Evolutionary conservation across 1,140 invertebrate species (phyloP).

Genomic region (Zophobas morio): DNA sequence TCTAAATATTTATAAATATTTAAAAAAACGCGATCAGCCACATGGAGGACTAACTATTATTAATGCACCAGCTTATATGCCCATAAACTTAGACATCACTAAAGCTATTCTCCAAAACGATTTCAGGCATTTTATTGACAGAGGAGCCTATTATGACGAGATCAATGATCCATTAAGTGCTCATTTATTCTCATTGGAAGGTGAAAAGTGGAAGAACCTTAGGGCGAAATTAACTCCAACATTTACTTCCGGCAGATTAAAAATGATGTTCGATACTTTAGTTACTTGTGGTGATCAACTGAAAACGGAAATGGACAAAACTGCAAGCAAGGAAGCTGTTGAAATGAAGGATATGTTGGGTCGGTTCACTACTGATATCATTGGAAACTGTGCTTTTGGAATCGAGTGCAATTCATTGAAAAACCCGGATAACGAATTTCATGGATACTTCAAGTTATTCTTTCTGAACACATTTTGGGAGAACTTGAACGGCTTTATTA

Average conservation of each 20-base stretch:
- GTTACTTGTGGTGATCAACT: constrained; percentile 57
- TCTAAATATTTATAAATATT: constrained; percentile 60
- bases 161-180: constrained; percentile 68
- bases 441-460: constrained; percentile 65
- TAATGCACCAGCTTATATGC: constrained; percentile 45
- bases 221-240: constrained; percentile 63
- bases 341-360: constrained; percentile 69
- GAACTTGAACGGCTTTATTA: constrained; percentile 58
- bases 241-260: constrained; percentile 61
- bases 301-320: constrained; percentile 65
- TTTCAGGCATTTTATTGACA: constrained; percentile 68
- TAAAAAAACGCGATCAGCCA: constrained; percentile 47
- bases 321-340: constrained; percentile 58
- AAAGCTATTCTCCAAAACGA: constrained; percentile 68
- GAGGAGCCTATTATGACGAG: constrained; percentile 65
- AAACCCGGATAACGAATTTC: constrained; percentile 69
- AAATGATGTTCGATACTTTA: constrained; percentile 3
- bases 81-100: constrained; percentile 69
- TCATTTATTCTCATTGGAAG: constrained; percentile 68
- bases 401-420: constrained; percentile 70
- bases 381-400: constrained; percentile 73
- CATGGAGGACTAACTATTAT: constrained; percentile 44
- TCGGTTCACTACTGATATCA: constrained; percentile 71
- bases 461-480: constrained; percentile 51
- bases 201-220: constrained; percentile 68